Evolutionary conservation across 2,888 invertebrate species (phyloP), one percentile per base, ranked within the genome.

Genomic region (Pachydiplax longipennis): DNA sequence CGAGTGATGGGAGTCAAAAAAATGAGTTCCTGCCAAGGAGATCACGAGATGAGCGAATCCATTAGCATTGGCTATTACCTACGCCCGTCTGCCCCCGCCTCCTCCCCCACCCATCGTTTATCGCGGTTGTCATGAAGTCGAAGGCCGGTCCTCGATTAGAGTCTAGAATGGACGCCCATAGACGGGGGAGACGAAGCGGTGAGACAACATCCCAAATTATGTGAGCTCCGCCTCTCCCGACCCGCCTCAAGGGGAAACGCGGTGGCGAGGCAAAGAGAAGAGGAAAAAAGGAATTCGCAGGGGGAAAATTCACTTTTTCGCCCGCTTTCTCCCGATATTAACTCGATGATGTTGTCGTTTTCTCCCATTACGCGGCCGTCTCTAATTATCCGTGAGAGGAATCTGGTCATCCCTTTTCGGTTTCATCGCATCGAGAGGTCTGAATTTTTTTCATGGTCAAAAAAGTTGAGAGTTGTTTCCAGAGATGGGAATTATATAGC

Each of bases 91-190:
- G 1, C 53, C 35, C 31, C 0, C 83, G 2, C 15, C 10, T 37
- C 58, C 35, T 35, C 22, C 37, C 22, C 25, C 82, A 25, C 82
- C 82, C 82, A 31, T 83, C 83, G 40, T 83, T 83, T 58, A 31
- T 35, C 58, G 58, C 31, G 35, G 31, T 35, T 83, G 58, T 48
- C 48, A 82, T 82, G 82, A 44, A 44, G 48, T 40, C 40, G 81
- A 81, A 81, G 81, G 40, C 37, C 81, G 81, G 81, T 40, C 81
- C 81, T 37, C 81, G 81, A 40, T 81, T 81, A 40, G 81, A 81
- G 40, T 37, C 18, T 22, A 40, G 81, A 44, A 40, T 81, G 81
- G 40, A 81, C 40, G 37, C 81, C 40, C 40, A 22, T 37, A 40
- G 80, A 6, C 80, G 37, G 35, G 80, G 25, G 65, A 65, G 22